Evolutionary conservation across 2,888 invertebrate species (phyloP), one percentile per base, ranked within the genome.

Genomic region (Drosophila mercatorum): DNA sequence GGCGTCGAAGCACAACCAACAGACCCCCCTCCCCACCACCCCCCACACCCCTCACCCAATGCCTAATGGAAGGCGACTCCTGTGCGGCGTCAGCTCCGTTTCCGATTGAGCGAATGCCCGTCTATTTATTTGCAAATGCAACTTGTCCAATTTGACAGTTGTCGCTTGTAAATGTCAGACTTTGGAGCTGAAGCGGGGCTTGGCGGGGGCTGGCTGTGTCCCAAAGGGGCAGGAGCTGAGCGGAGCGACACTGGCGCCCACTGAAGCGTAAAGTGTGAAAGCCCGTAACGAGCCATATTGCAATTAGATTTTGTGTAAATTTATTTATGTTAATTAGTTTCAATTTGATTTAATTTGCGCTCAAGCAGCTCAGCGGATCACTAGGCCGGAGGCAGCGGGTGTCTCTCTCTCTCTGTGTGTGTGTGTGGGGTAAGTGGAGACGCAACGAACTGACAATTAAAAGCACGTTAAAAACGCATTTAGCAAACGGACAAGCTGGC

Each of bases 391-490:
- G 22, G 22, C 22, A 22, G 22, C 22, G 22, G 22, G 22, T 22
- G 2, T 22, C 22, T 22, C 22, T 22, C 22, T 22, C 22, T 22
- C 22, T 22, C 22, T 22, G 57, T 5, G 49, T 5, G 43, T 2
- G 7, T 2, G 11, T 34, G 34, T 2, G 59, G 41, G 28, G n/a
- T 52, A 55, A 57, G 61, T 58, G 64, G 63, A 49, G 43, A 44
- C 71, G 61, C 65, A 71, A 70, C 77, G 70, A 80, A 76, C 81
- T 83, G 83, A 84, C 91, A 91, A 91, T 91, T 91, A 91, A 91
- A 91, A 91, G 83, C 83, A 91, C 91, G 91, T 91, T 91, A 91
- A 91, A 91, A 91, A 90, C 89, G 81, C 91, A 91, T 91, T 91
- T 91, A 83, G 78, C 88, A 85, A 80, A 74, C 73, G 67, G 40